Conservation (phyloP, 1,140 invertebrate genomes). For the Coboldia fuscipes region DNA sequence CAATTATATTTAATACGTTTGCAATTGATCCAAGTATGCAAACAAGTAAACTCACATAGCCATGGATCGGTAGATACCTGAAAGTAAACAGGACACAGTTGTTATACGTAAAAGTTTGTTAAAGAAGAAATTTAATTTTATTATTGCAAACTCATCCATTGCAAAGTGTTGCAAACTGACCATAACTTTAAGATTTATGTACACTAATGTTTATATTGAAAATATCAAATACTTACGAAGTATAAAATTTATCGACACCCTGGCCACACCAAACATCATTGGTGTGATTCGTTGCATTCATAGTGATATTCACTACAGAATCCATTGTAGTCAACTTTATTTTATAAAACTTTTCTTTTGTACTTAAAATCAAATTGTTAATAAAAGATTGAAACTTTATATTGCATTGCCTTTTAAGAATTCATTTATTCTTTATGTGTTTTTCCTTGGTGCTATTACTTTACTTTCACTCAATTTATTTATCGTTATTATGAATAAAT, state of each 20-base stretch:
- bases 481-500: too few relatives aligned
- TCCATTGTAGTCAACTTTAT: too few relatives aligned
- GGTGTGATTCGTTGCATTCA: not conserved
- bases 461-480: too few relatives aligned
- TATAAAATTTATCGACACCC: conserved; percentile 17
- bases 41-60: conserved; percentile 29
- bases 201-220: not conserved
- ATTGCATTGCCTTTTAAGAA: too few relatives aligned
- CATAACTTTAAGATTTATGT: not conserved
- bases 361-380: too few relatives aligned
- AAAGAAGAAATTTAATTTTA: not conserved
- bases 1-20: conserved; percentile 86
- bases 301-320: too few relatives aligned
- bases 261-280: conserved; percentile 14
- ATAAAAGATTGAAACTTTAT: too few relatives aligned
- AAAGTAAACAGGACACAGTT: not conserved
- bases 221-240: conserved; percentile 11
- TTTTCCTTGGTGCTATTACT: too few relatives aligned
- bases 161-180: not conserved
- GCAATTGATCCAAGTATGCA: conserved; percentile 82
- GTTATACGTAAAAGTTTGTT: not conserved
- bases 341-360: too few relatives aligned
- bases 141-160: not conserved
- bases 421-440: too few relatives aligned
- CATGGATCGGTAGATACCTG: conserved; percentile 17